phyloP scores from a whole-genome alignment of 2,888 invertebrate genomes.

The Macrosoma leucophasiata region DNA sequence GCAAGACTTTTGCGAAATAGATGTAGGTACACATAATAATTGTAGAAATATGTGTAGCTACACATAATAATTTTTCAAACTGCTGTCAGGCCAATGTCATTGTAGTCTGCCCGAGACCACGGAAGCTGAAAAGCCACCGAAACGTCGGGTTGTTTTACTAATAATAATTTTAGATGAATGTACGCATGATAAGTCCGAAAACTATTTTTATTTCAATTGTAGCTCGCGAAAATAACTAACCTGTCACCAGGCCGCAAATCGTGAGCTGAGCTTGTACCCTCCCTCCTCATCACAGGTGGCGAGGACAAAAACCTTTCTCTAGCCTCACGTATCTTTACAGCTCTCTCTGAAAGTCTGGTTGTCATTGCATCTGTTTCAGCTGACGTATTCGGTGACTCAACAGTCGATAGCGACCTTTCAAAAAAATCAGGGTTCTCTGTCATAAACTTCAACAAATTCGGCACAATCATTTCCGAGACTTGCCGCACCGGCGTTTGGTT shows the following conservation, averaged over 20 bases:
- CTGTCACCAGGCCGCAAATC: constrained; percentile 63
- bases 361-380: constrained; percentile 36
- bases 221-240: constrained; percentile 36
- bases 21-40: too few relatives aligned
- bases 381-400: constrained; percentile 34
- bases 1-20: too few relatives aligned
- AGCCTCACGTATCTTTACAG: constrained; percentile 79
- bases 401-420: constrained; percentile 51
- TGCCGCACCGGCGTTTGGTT: constrained; percentile 36
- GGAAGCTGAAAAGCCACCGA: too few relatives aligned
- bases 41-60: too few relatives aligned
- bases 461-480: constrained; percentile 47
- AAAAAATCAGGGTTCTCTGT: constrained; percentile 43
- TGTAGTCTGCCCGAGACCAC: too few relatives aligned
- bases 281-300: constrained; percentile 56
- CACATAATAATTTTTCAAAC: too few relatives aligned
- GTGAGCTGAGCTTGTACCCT: constrained; percentile 62
- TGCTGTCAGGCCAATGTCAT: too few relatives aligned
- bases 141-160: too few relatives aligned
- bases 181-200: too few relatives aligned
- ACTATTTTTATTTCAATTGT: too few relatives aligned
- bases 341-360: constrained; percentile 63
- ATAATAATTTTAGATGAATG: neutral
- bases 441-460: constrained; percentile 46
- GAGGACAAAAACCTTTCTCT: constrained; percentile 82